These are phyloP conservation scores for Alexandromys fortis DNA, from an alignment of 2,113 vertebrate genomes.

Conservation along the genomic window DNA sequence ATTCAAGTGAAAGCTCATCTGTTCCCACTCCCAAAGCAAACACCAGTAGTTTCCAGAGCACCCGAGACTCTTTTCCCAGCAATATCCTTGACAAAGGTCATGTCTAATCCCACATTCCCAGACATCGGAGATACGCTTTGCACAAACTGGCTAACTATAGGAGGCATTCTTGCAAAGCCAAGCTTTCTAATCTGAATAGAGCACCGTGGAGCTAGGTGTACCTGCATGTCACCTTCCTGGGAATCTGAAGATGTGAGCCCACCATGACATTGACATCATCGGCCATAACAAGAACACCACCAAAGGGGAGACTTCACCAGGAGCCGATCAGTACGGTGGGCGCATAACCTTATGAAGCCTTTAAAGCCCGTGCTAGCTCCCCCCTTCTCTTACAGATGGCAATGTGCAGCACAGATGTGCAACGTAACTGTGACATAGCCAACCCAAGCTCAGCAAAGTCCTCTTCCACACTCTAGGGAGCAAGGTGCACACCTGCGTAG, in stretches of 20 bases:
- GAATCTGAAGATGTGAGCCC: background rate
- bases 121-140: conserved; percentile 14
- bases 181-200: background rate
- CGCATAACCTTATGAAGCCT: background rate
- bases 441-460: background rate
- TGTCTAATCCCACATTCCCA: conserved; percentile 1
- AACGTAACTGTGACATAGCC: background rate
- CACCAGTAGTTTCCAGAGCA: conserved; percentile 4
- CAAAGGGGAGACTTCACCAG: background rate
- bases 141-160: background rate
- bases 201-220: background rate
- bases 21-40: background rate
- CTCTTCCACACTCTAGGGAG: background rate
- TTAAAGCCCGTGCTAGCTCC: background rate
- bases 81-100: conserved; percentile 54
- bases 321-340: background rate
- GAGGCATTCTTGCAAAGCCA: background rate
- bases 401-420: background rate
- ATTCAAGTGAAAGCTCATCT: background rate
- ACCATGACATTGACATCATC: background rate
- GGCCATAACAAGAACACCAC: background rate
- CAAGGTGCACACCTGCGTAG: background rate
- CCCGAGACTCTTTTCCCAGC: background rate
- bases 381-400: background rate
- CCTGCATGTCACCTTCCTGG: background rate